Percentiles rank a stretch among this genome's conserved stretches.
These are phyloP conservation scores for Calephelis perditalis DNA, from an alignment of 2,888 invertebrate species.

Conservation along the genomic window DNA sequence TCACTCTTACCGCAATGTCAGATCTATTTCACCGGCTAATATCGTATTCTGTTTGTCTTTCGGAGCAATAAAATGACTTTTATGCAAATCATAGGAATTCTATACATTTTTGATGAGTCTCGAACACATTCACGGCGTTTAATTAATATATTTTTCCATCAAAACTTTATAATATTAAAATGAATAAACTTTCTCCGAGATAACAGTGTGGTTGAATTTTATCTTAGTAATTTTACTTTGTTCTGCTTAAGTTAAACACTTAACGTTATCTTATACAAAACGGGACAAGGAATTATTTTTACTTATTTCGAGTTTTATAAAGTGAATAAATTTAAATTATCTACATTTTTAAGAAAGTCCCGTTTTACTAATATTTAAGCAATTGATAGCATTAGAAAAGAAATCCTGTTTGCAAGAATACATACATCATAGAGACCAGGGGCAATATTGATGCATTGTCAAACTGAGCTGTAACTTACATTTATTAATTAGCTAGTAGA, in stretches of 20 bases:
- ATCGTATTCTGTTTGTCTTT: conserved; percentile 77
- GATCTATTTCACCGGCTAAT: conserved; percentile 71
- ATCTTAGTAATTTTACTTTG: conserved; percentile 5
- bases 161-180: conserved; percentile 53
- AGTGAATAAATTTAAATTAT: too few relatives aligned
- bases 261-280: neutral
- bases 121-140: conserved; percentile 59
- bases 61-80: conserved; percentile 78
- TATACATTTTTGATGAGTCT: conserved; percentile 77
- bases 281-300: neutral
- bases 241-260: conserved; percentile 1
- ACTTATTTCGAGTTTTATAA: neutral
- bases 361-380: too few relatives aligned
- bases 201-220: conserved; percentile 16
- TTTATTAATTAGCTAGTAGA: too few relatives aligned
- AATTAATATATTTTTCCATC: conserved; percentile 74
- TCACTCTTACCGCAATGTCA: conserved; percentile 45
- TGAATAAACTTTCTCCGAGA: conserved; percentile 21
- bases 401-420: too few relatives aligned
- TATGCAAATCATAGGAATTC: conserved; percentile 78
- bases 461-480: too few relatives aligned
- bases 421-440: too few relatives aligned
- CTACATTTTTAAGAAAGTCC: too few relatives aligned
- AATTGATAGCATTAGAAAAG: too few relatives aligned
- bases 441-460: too few relatives aligned